Percentiles rank a stretch among this genome's conserved stretches.
These are phyloP conservation scores for Dromius quadrimaculatus DNA, from an alignment of 2,888 invertebrate genomes.

Conservation along the genomic window DNA sequence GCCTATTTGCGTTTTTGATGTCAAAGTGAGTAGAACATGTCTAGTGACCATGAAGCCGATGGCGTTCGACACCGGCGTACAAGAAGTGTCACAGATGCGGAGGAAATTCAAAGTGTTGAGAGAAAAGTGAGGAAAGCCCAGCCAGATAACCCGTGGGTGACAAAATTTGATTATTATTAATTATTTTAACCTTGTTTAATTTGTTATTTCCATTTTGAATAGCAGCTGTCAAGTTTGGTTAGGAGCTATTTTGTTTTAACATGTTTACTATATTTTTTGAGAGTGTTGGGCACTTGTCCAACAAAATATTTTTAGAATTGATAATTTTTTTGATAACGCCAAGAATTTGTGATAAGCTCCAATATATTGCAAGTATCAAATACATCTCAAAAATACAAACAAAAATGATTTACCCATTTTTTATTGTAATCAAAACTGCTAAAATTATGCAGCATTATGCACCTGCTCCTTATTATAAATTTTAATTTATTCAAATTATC, in stretches of 20 bases:
- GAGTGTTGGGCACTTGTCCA: constrained; percentile 1
- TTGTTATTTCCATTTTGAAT: neutral
- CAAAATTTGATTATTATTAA: constrained; percentile 18
- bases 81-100: constrained; percentile 89
- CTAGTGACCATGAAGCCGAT: constrained; percentile 62
- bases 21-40: constrained; percentile 59
- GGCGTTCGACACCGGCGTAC: constrained; percentile 77
- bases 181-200: constrained; percentile 1
- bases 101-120: constrained; percentile 87
- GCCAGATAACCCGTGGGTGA: constrained; percentile 88
- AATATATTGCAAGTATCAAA: too few species aligned
- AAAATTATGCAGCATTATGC: too few species aligned
- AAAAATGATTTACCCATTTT: too few species aligned
- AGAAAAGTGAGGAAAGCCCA: constrained; percentile 82
- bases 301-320: neutral
- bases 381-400: too few species aligned
- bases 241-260: constrained; percentile 20
- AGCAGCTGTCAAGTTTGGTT: constrained; percentile 36
- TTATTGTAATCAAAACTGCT: too few species aligned
- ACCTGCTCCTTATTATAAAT: too few species aligned
- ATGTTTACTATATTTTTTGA: neutral
- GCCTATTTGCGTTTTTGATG: constrained; percentile 41
- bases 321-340: constrained; percentile 14
- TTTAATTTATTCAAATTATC: too few species aligned
- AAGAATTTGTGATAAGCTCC: too few species aligned